Evolutionary conservation across 2,113 vertebrate genomes (phyloP).

Genomic region (Phoxinus phoxinus): DNA sequence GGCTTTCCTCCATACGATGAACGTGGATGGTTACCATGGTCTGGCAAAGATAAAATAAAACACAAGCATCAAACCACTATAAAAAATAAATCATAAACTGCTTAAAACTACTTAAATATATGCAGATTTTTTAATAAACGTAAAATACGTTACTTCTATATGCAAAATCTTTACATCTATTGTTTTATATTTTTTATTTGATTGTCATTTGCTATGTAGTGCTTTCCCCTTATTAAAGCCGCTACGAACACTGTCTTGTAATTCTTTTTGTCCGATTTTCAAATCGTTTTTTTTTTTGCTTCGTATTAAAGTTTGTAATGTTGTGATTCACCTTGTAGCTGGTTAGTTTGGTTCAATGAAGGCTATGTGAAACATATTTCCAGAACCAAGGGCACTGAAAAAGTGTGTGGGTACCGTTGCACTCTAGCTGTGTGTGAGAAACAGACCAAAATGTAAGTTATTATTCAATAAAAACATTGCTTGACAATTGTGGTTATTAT

Average conservation of each 20-base stretch:
- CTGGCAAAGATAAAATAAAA: neutral
- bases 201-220: neutral
- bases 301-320: neutral
- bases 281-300: neutral
- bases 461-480: neutral
- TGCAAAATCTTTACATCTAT: no score
- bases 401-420: neutral
- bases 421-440: neutral
- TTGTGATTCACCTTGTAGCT: neutral
- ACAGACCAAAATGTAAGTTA: neutral
- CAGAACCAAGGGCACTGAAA: neutral
- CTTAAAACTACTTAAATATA: neutral
- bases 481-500: neutral
- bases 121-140: neutral
- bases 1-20: neutral
- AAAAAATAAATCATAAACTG: no score
- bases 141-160: neutral
- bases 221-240: no score
- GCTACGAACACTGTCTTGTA: no score
- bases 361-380: neutral
- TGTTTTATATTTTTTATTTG: no score
- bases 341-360: neutral
- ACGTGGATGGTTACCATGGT: neutral
- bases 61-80: neutral
- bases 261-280: neutral